phyloP scores from a whole-genome alignment of 2,113 vertebrate genomes.

The Chloropsis hardwickii region DNA sequence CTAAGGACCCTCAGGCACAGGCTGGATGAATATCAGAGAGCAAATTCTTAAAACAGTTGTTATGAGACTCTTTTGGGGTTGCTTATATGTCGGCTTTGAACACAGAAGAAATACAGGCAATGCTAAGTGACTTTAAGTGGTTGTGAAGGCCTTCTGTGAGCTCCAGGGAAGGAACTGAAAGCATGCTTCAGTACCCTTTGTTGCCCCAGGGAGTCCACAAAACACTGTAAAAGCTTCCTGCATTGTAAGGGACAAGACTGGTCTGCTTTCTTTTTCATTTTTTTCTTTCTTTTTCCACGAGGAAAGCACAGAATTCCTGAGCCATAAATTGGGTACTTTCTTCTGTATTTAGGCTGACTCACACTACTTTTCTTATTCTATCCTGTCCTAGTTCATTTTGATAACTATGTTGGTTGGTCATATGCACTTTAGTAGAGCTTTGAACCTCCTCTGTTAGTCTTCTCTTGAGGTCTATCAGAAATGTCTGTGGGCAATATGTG shows the following conservation, averaged over 20 bases:
- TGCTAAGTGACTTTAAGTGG: neutral
- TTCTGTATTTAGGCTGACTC: neutral
- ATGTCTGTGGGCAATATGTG: neutral
- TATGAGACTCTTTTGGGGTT: neutral
- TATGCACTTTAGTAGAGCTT: neutral
- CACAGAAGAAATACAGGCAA: neutral
- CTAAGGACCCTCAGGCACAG: neutral
- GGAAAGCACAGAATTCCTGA: neutral
- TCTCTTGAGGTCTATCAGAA: neutral
- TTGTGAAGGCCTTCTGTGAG: neutral
- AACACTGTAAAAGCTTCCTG: neutral
- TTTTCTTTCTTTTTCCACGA: neutral
- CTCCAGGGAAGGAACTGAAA: neutral
- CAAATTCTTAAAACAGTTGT: neutral
- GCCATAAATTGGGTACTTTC: neutral
- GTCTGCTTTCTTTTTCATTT: neutral
- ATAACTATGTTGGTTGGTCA: neutral
- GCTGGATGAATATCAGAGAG: neutral
- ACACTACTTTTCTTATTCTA: neutral
- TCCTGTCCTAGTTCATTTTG: neutral
- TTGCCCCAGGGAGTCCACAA: neutral
- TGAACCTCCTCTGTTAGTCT: neutral
- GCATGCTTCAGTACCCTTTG: neutral
- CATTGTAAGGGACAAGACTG: neutral
- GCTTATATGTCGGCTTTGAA: neutral